phyloP scores from a whole-genome alignment of 2,113 vertebrate species.

The Aleadryas rufinucha region DNA sequence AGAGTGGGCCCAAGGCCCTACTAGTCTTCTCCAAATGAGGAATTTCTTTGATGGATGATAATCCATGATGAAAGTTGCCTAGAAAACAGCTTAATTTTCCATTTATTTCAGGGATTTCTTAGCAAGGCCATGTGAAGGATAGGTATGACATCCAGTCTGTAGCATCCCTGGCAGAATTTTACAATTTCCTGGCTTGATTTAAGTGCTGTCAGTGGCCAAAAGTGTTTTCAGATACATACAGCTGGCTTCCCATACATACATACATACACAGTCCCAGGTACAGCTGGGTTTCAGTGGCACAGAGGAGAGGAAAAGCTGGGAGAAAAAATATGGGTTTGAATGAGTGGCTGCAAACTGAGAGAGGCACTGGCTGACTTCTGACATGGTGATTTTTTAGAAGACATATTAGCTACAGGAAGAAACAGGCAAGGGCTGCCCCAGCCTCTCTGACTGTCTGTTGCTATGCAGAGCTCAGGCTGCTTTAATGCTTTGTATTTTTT shows the following conservation, averaged over 20 bases:
- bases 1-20: background rate
- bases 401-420: background rate
- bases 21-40: background rate
- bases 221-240: background rate
- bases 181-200: background rate
- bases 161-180: background rate
- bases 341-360: background rate
- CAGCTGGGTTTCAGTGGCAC: background rate
- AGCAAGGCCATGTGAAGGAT: background rate
- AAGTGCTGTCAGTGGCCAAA: background rate
- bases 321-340: background rate
- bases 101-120: background rate
- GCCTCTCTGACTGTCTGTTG: background rate
- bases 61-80: background rate
- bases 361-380: background rate
- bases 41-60: background rate
- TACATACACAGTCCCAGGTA: background rate
- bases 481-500: background rate
- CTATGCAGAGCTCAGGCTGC: background rate
- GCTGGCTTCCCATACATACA: background rate
- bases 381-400: background rate
- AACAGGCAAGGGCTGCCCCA: background rate
- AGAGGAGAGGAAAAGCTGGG: background rate
- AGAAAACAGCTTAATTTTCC: background rate
- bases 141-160: background rate